Percentiles rank a stretch among this genome's conserved stretches.
These are phyloP conservation scores for Tragulus kanchil DNA, from an alignment of 2,113 vertebrate genomes.

Conservation along the genomic window DNA sequence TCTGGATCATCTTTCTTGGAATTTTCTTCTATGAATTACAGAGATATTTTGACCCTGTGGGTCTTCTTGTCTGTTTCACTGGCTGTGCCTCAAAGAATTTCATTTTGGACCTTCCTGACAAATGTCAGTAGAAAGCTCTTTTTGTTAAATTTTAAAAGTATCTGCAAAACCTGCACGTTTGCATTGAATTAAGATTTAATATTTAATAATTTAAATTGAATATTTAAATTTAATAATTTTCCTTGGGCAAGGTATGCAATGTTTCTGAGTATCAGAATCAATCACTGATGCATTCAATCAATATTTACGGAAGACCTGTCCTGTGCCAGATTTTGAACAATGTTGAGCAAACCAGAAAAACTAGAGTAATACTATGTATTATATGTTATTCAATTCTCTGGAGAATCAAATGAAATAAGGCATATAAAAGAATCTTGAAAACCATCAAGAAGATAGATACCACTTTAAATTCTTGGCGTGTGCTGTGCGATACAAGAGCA, in stretches of 20 bases:
- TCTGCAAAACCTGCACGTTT: not conserved
- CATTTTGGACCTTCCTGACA: not conserved
- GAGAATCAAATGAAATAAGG: not conserved
- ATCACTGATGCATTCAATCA: not conserved
- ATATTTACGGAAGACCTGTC: not conserved
- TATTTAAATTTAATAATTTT: not conserved
- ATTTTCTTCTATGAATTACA: not conserved
- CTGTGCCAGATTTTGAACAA: not conserved
- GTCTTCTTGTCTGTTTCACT: not conserved
- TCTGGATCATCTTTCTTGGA: not conserved
- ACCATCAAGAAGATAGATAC: not conserved
- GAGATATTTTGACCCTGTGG: not conserved
- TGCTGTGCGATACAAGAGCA: not conserved
- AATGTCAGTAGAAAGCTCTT: not conserved
- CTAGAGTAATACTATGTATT: not conserved
- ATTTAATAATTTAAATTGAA: too few species aligned
- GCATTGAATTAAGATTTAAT: not conserved
- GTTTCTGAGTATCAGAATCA: not conserved
- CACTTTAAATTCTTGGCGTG: not conserved
- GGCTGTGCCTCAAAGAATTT: not conserved
- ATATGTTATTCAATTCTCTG: not conserved
- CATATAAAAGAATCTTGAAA: not conserved
- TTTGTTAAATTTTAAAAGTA: not conserved
- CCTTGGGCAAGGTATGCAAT: not conserved
- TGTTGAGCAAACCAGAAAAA: not conserved